Percentiles rank a stretch among this genome's conserved stretches.
These are phyloP conservation scores for Enteromius fasciolatus DNA, from an alignment of 2,797 vertebrate genomes.

Conservation along the genomic window DNA sequence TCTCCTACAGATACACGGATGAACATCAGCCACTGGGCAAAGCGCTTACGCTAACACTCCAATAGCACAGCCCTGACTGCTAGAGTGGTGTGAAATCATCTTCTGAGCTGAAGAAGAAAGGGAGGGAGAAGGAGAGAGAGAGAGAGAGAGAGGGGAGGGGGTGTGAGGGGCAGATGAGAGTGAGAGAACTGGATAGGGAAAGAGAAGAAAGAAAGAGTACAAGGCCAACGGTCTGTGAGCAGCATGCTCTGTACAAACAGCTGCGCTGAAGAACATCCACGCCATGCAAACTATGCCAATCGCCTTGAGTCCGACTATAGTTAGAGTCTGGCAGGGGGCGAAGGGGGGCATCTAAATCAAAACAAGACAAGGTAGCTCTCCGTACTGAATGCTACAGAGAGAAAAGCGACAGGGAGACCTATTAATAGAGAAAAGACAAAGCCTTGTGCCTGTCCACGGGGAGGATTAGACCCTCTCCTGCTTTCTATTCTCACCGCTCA, in stretches of 20 bases:
- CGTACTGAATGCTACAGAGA: conserved; percentile 24
- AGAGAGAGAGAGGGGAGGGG: conserved; percentile 32
- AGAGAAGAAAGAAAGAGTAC: conserved; percentile 53
- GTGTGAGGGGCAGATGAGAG: conserved; percentile 43
- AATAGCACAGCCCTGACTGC: conserved; percentile 60
- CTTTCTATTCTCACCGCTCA: conserved; percentile 65
- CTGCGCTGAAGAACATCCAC: conserved; percentile 87
- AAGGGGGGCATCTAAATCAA: conserved; percentile 69
- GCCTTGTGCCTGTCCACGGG: conserved; percentile 70
- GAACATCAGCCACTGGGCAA: conserved; percentile 49
- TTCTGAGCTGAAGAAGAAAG: conserved; percentile 60
- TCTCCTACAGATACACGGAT: conserved; percentile 57
- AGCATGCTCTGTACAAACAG: conserved; percentile 90
- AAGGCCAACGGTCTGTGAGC: conserved; percentile 72
- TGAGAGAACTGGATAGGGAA: conserved; percentile 43
- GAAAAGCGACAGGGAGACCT: conserved; percentile 55
- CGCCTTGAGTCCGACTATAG: conserved; percentile 87
- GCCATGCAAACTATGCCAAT: conserved; percentile 89
- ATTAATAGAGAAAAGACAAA: conserved; percentile 80
- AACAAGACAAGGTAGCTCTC: conserved; percentile 70
- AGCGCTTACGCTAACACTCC: conserved; percentile 65
- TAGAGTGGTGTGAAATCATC: conserved; percentile 73
- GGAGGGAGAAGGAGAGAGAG: conserved; percentile 46
- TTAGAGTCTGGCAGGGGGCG: conserved; percentile 81
- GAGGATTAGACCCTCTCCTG: conserved; percentile 68